Percentiles rank a stretch among this genome's conserved stretches.
These are phyloP conservation scores for Cremastinae sp. DNA, from an alignment of 2,888 invertebrate genomes.

Conservation along the genomic window DNA sequence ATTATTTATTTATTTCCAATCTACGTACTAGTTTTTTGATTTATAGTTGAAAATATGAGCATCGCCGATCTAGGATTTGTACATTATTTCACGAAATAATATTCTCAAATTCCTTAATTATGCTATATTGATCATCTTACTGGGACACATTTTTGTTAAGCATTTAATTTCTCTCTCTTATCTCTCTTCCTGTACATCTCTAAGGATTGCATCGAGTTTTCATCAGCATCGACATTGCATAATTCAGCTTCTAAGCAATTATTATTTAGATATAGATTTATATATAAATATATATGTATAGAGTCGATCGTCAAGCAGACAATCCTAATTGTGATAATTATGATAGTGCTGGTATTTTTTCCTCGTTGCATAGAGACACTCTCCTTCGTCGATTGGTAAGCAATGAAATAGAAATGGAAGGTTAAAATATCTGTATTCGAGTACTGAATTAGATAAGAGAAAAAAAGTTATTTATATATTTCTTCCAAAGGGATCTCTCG, in stretches of 20 bases:
- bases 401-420: slow-evolving; percentile 76
- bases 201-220: slow-evolving; percentile 8
- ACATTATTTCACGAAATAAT: slow-evolving; percentile 31
- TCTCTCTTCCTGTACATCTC: neutral
- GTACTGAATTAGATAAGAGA: slow-evolving; percentile 9
- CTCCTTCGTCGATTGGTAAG: slow-evolving; percentile 77
- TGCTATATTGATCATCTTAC: neutral
- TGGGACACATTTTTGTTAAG: slow-evolving; percentile 3
- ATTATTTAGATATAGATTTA: neutral
- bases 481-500: neutral
- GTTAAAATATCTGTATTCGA: slow-evolving; percentile 65
- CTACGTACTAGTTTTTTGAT: slow-evolving; percentile 12
- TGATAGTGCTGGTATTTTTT: slow-evolving; percentile 77
- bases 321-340: slow-evolving; percentile 71
- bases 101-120: slow-evolving; percentile 7
- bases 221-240: slow-evolving; percentile 16
- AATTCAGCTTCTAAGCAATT: slow-evolving; percentile 14
- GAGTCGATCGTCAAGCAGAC: slow-evolving; percentile 6
- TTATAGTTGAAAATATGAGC: slow-evolving; percentile 35
- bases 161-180: slow-evolving; percentile 4
- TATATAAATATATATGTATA: slow-evolving; percentile 1
- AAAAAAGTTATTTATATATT: slow-evolving; percentile 1
- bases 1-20: slow-evolving; percentile 4
- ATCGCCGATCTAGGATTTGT: slow-evolving; percentile 34
- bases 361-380: slow-evolving; percentile 76